Evolutionary conservation across 2,888 invertebrate genomes (phyloP).

Genomic region (Morinoia aosen): DNA sequence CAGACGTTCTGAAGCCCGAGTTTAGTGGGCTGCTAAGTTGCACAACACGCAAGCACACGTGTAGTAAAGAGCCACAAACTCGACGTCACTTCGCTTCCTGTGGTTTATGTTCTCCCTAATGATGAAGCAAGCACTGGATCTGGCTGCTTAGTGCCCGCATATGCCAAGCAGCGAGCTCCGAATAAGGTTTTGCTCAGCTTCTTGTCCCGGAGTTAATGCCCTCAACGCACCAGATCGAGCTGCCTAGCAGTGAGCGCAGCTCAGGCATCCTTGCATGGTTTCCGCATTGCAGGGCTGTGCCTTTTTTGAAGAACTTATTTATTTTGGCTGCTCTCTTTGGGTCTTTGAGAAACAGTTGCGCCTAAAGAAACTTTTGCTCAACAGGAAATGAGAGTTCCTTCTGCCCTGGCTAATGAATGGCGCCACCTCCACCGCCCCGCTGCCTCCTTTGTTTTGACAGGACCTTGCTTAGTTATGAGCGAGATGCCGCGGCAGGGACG

Average conservation of each 20-base stretch:
- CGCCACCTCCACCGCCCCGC: background rate
- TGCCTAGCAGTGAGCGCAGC: background rate
- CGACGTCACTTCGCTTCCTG: background rate
- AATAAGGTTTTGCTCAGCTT: background rate
- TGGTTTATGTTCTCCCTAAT: background rate
- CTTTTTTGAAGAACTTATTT: conserved; percentile 1
- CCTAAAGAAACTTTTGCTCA: background rate
- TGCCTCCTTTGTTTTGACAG: background rate
- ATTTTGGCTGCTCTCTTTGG: background rate
- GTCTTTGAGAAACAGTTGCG: background rate
- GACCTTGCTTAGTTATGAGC: background rate
- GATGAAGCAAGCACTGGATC: background rate
- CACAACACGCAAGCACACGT: background rate
- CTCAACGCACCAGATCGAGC: background rate
- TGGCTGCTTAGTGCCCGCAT: background rate
- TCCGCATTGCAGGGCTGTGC: background rate
- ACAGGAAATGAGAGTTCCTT: conserved; percentile 37
- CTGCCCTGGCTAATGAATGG: background rate
- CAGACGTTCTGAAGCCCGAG: background rate
- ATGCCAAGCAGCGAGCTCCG: background rate
- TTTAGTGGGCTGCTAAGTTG: background rate
- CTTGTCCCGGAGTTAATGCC: background rate
- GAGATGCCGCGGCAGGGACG: background rate
- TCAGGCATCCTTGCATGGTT: background rate
- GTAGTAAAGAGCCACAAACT: background rate